phyloP scores from a whole-genome alignment of 2,888 invertebrate genomes.

The Hylaea fasciaria region DNA sequence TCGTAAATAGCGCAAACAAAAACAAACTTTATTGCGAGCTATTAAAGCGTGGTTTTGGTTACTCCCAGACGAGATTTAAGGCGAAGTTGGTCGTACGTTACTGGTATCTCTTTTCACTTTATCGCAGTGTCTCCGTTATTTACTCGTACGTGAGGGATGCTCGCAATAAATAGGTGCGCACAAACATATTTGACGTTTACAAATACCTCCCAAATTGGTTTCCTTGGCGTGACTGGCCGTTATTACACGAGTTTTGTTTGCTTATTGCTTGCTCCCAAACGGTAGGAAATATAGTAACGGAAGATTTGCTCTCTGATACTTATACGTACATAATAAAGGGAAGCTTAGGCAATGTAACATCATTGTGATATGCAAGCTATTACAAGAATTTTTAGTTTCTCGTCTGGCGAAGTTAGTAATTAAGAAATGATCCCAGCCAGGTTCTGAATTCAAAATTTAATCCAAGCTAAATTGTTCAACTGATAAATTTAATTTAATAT shows the following conservation, averaged over 20 bases:
- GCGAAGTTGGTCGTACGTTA: slow-evolving; percentile 62
- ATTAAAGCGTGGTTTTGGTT: slow-evolving; percentile 59
- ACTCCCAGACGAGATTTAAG: slow-evolving; percentile 59
- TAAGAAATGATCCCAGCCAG: too few species aligned
- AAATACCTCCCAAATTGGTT: slow-evolving; percentile 82
- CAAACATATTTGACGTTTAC: slow-evolving; percentile 84
- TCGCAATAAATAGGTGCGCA: slow-evolving; percentile 82
- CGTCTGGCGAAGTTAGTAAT: too few species aligned
- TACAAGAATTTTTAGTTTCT: not conserved
- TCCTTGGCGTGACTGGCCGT: slow-evolving; percentile 79
- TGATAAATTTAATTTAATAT: too few species aligned
- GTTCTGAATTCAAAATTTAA: too few species aligned
- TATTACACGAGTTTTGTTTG: slow-evolving; percentile 76
- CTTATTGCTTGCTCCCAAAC: slow-evolving; percentile 66
- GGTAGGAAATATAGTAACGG: slow-evolving; percentile 49
- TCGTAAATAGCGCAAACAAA: slow-evolving; percentile 53
- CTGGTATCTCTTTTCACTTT: slow-evolving; percentile 83
- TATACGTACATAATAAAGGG: slow-evolving; percentile 19
- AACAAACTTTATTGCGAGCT: slow-evolving; percentile 57
- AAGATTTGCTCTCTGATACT: slow-evolving; percentile 46
- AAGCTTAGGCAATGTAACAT: not conserved
- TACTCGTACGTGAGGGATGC: slow-evolving; percentile 84
- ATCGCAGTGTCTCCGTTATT: slow-evolving; percentile 83
- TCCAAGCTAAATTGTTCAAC: too few species aligned
- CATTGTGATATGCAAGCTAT: not conserved